Percentiles rank a stretch among this genome's conserved stretches.
Evolutionary conservation across 2,797 vertebrate genomes (phyloP).

Genomic region (Malacoctenus gilli): DNA sequence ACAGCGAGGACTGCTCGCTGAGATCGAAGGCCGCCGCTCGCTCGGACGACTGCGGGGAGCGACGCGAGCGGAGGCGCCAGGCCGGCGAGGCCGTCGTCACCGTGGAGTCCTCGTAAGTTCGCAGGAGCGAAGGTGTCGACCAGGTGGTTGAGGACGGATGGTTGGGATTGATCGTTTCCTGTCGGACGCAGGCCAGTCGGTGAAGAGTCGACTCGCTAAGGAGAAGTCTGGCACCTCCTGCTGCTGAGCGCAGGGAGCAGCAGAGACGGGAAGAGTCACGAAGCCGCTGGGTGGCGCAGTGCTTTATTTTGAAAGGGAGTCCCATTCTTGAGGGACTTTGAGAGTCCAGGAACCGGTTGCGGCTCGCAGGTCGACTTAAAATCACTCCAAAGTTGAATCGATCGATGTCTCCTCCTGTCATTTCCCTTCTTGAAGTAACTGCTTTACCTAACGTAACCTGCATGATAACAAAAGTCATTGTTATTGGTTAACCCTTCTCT

Average conservation of each 20-base stretch:
- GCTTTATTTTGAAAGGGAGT: constrained; percentile 19
- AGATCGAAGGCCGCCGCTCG: constrained; percentile 30
- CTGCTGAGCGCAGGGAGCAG: constrained; percentile 6
- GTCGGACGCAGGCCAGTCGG: constrained; percentile 45
- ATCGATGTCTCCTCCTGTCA: no score
- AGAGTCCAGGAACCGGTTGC: no score
- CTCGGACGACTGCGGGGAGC: constrained; percentile 31
- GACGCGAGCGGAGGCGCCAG: constrained; percentile 31
- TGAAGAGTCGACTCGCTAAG: constrained; percentile 56
- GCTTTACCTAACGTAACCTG: constrained; percentile 5
- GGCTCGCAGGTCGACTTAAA: no score
- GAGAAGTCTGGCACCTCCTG: constrained; percentile 51
- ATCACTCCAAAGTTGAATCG: no score
- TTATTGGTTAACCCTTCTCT: background rate
- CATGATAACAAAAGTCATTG: constrained; percentile 2
- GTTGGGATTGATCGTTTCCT: constrained; percentile 13
- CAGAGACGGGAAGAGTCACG: no score
- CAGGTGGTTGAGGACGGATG: constrained; percentile 11
- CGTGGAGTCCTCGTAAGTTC: constrained; percentile 68
- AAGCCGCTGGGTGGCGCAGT: constrained; percentile 22
- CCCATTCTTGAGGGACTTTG: no score
- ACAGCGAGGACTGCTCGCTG: constrained; percentile 67
- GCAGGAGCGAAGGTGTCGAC: constrained; percentile 12
- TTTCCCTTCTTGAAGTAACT: background rate
- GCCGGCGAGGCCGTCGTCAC: constrained; percentile 59